phyloP scores from a whole-genome alignment of 2,797 vertebrate genomes.

The Pristis pectinata region DNA sequence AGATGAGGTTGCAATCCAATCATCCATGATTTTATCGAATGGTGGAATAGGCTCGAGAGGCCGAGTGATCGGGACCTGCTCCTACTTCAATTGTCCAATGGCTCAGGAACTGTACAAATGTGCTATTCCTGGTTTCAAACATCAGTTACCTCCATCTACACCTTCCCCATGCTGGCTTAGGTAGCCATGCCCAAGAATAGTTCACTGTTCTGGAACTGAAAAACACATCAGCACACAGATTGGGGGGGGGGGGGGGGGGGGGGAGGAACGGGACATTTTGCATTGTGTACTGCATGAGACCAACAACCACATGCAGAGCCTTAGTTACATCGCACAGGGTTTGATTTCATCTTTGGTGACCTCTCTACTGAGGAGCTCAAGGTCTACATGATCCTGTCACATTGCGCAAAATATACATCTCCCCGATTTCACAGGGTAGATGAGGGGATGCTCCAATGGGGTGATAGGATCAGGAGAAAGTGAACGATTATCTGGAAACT shows the following conservation, averaged over 20 bases:
- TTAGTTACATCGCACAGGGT: background rate
- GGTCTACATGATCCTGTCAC: background rate
- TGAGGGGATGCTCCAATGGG: background rate
- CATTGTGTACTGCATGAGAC: too few species aligned
- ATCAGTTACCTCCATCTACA: background rate
- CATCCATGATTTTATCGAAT: too few species aligned
- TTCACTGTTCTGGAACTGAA: background rate
- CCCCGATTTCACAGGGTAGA: background rate
- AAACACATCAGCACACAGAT: background rate
- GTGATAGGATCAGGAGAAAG: background rate
- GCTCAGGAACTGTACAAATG: background rate
- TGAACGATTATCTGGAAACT: background rate
- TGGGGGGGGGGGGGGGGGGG: too few species aligned
- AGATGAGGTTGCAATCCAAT: too few species aligned
- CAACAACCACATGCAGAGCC: background rate
- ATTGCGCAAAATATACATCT: background rate
- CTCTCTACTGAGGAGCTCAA: background rate
- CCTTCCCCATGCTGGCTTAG: background rate
- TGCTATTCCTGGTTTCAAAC: background rate
- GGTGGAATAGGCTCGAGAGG: too few species aligned
- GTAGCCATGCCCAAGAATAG: background rate
- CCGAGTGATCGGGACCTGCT: too few species aligned
- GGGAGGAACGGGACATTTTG: background rate
- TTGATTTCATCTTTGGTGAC: background rate
- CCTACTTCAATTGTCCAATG: background rate